Base-by-base conservation (phyloP, 2,797 vertebrate species). In the Coregonus suidteri region DNA sequence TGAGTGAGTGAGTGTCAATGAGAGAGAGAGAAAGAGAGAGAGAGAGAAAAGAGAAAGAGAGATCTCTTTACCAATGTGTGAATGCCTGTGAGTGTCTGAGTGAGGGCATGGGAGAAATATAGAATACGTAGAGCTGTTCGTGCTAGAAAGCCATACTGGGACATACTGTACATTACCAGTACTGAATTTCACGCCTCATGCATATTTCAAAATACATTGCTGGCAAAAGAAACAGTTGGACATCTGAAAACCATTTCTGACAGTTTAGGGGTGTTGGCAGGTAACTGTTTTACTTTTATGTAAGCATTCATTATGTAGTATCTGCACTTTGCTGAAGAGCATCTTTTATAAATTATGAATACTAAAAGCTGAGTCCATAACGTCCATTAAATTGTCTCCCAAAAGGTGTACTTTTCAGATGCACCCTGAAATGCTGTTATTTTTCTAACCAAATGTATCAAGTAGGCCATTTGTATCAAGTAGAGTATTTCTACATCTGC, bases 271-370 rank as follows among this genome's bases (percentile, higher is more conserved):
- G 90, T 90, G 92, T 90, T 88, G 87, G 83, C 87, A 91, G 87
- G 88, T 82, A 92, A 93, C 92, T 87, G 92, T 89, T 47, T 47
- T 90, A 87, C 91, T 91, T 92, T 93, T 91, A 93, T 92, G 91
- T 87, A 76, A 62, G 71, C 91, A 94, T 94, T 91, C 86, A 95
- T 95, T 93, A 94, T 94, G 93, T 83, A 94, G 92, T 83, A 94
- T 93, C 89, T 90, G 90, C 92, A 92, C 93, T 95, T 93, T 91
- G 86, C 92, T 81, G 89, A 83, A 94, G 90, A 93, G 92, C 90
- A 91, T 90, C 81, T 87, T 77, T 72, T 90, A 93, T 95, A 88
- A 95, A 95, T 94, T 93, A 95, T 95, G 90, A 93, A 95, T 94
- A 94, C 91, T 94, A 93, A 94, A 94, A 94, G 93, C 94, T 89